These are phyloP conservation scores for Dromococcyx pavoninus DNA, from an alignment of 2,797 vertebrate genomes.

Conservation along the genomic window DNA sequence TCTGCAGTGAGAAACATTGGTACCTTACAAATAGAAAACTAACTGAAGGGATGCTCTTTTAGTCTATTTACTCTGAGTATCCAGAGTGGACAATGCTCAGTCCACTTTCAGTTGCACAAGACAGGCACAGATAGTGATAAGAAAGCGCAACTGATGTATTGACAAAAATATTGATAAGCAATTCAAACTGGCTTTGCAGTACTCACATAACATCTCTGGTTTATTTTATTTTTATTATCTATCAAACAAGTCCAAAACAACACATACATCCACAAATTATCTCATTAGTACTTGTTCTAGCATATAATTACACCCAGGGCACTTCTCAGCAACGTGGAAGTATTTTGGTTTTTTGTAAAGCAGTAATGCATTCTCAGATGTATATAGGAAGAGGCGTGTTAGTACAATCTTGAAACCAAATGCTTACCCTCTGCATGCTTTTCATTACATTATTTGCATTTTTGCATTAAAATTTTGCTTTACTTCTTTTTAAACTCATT, in stretches of 20 bases:
- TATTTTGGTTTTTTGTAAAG: neutral
- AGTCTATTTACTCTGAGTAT: neutral
- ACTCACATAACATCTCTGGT: neutral
- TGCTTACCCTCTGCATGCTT: neutral
- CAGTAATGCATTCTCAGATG: neutral
- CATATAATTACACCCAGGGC: neutral
- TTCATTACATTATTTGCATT: neutral
- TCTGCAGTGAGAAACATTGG: neutral
- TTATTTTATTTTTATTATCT: neutral
- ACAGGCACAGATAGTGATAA: neutral
- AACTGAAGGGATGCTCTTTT: neutral
- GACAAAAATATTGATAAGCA: neutral
- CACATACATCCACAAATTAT: neutral
- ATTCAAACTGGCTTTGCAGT: neutral
- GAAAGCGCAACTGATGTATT: neutral
- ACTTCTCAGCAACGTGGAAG: neutral
- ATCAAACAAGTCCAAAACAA: neutral
- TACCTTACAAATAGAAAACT: neutral
- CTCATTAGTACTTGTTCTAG: neutral
- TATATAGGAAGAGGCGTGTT: accelerated
- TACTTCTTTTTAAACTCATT: neutral
- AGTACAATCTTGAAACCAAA: neutral
- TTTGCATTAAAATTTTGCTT: neutral
- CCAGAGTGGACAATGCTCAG: neutral
- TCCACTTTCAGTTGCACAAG: neutral